A percentile compares a stretch with the other conserved stretches of the same genome.
Conservation (phyloP, 2,888 invertebrate species). For the Tachina grossa region DNA sequence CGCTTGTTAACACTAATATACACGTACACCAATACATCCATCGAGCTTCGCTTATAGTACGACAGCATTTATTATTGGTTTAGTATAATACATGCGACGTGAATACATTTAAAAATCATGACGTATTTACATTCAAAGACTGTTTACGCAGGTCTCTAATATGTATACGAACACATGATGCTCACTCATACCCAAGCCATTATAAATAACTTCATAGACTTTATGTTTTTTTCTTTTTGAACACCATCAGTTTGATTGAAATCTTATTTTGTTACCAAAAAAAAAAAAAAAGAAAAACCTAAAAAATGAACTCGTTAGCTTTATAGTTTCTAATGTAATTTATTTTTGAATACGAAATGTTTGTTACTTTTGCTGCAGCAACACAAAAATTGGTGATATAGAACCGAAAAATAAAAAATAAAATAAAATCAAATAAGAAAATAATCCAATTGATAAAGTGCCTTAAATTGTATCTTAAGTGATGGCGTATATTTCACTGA, state of each 20-base stretch:
- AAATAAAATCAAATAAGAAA: neutral
- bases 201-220: neutral
- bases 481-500: neutral
- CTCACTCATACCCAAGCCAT: neutral
- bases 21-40: too few relatives aligned
- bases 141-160: too few relatives aligned
- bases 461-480: constrained; percentile 34
- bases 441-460: constrained; percentile 9
- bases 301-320: constrained; percentile 49
- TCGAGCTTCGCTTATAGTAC: too few relatives aligned
- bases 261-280: constrained; percentile 34
- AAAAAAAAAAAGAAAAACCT: neutral
- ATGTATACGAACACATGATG: too few relatives aligned
- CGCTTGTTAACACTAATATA: too few relatives aligned
- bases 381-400: neutral
- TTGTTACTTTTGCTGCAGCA: neutral
- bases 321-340: constrained; percentile 20
- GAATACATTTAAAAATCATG: too few relatives aligned
- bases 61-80: too few relatives aligned
- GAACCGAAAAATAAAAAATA: neutral
- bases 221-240: neutral
- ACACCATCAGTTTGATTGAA: constrained; percentile 44
- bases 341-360: constrained; percentile 19
- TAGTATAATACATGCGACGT: too few relatives aligned
- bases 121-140: too few relatives aligned